A percentile compares a stretch with the other conserved stretches of the same genome.
These are phyloP conservation scores for Delphinus delphis DNA, from an alignment of 2,113 vertebrate species.

Conservation along the genomic window DNA sequence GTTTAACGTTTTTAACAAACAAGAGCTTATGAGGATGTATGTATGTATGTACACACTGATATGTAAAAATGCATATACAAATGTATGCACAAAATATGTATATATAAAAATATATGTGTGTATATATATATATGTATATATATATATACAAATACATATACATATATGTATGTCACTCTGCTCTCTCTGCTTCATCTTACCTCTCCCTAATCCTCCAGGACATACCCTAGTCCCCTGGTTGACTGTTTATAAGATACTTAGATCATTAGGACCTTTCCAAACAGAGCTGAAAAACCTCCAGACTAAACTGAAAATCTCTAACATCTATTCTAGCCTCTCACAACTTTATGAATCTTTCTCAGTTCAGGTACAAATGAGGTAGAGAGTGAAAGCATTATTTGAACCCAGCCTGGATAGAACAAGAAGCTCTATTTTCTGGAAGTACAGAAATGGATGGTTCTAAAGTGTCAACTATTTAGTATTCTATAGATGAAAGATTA, in stretches of 20 bases:
- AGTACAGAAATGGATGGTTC: not conserved
- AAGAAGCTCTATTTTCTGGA: constrained; percentile 24
- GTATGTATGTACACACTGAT: not conserved
- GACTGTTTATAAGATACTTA: not conserved
- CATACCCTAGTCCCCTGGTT: not conserved
- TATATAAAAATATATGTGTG: not conserved
- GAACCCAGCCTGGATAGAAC: not conserved
- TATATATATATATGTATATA: not conserved
- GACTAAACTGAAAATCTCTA: constrained; percentile 27
- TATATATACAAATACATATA: not conserved
- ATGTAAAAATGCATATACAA: not conserved
- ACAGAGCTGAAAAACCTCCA: not conserved
- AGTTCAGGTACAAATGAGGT: not conserved
- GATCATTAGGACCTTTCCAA: constrained; percentile 7
- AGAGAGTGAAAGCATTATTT: constrained; percentile 41
- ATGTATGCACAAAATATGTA: not conserved
- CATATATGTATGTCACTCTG: not conserved
- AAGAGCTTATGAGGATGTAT: not conserved
- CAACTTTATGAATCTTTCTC: constrained; percentile 6
- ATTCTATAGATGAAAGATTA: not conserved
- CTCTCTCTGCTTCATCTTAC: not conserved
- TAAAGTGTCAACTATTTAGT: not conserved
- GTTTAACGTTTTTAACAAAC: not conserved
- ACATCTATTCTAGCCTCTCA: not conserved
- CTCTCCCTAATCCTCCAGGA: not conserved